Evolutionary conservation across 2,113 vertebrate species (phyloP), one percentile per base, ranked within the genome.

Genomic region (Sminthopsis crassicaudata): DNA sequence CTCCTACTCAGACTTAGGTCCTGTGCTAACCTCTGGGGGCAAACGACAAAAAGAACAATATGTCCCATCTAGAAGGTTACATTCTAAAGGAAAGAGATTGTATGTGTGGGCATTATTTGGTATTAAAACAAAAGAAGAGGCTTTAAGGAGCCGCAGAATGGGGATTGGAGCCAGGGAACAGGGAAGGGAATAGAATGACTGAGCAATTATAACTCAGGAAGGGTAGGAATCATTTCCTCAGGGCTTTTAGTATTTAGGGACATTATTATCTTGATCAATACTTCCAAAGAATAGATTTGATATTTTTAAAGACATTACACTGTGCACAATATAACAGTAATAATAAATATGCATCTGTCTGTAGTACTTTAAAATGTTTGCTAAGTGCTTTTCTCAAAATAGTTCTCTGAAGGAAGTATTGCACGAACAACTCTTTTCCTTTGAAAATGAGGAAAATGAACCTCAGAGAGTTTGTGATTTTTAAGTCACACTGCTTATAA

Each of bases 371-470:
- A n/a, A n/a, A n/a, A 76, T n/a, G 12, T n/a, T 76, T 36, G 36
- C 60, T 19, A 76, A 76, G 4, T 36, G 12, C 30, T 76, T 76
- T 76, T 3, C 36, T n/a, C 14, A 76, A 36, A 76, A n/a, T 76
- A n/a, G 60, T 19, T 16, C 60, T n/a, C 14, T 76, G 36, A 76
- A 76, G 60, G 30, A 36, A 30, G 57, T 76, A 76, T 36, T 76
- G 1, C 60, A 76, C 36, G 30, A 76, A 76, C 19, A 7, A n/a
- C 16, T 76, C 76, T n/a, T 14, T 53, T 93, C 10, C 3, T 90
- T 96, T 93, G 25, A 19, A 25, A 52, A 84, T 26, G 51, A 95
- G 25, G 46, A 95, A 89, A 7, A 27, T 23, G 7, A 97, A 50
- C n/a, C 26, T 91, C 24, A 91, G n/a, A 91, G 52, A 96, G 6